A percentile compares a stretch with the other conserved stretches of the same genome.
Conservation (phyloP, 53 echinoderm and acorn worm species). For the Paracentrotus lividus region DNA sequence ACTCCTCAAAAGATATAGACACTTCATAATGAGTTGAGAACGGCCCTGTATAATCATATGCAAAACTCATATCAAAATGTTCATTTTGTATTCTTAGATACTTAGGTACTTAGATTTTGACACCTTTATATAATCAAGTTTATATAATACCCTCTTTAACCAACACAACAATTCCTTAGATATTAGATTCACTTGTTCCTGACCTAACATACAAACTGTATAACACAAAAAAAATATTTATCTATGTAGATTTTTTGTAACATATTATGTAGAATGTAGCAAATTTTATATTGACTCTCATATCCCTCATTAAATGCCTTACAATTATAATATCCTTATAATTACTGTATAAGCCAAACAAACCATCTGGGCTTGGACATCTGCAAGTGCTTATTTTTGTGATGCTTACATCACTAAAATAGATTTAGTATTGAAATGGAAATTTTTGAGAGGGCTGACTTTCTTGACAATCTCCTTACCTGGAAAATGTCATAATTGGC, state of each 20-base stretch:
- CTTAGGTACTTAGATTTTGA: too few species aligned
- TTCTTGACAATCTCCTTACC: too few species aligned
- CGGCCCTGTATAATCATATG: background rate
- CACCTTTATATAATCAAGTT: too few species aligned
- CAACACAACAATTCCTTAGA: background rate
- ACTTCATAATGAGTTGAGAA: background rate
- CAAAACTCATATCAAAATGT: constrained; percentile 3
- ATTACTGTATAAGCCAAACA: too few species aligned
- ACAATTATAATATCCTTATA: too few species aligned
- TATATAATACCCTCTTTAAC: constrained; percentile 26
- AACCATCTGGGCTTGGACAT: too few species aligned
- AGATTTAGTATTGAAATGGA: too few species aligned
- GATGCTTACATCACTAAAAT: too few species aligned
- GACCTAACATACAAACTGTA: constrained; percentile 20
- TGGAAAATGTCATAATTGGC: too few species aligned
- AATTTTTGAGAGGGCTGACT: too few species aligned
- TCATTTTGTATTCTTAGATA: background rate
- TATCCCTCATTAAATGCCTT: too few species aligned
- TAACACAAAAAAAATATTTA: background rate
- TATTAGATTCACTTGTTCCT: constrained; percentile 61
- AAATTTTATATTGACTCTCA: background rate
- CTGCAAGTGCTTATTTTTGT: too few species aligned
- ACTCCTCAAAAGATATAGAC: background rate
- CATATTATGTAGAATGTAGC: background rate
- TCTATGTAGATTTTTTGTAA: background rate